A percentile compares a stretch with the other conserved stretches of the same genome.
These are phyloP conservation scores for Contarinia nasturtii DNA, from an alignment of 1,140 invertebrate genomes.

Conservation along the genomic window DNA sequence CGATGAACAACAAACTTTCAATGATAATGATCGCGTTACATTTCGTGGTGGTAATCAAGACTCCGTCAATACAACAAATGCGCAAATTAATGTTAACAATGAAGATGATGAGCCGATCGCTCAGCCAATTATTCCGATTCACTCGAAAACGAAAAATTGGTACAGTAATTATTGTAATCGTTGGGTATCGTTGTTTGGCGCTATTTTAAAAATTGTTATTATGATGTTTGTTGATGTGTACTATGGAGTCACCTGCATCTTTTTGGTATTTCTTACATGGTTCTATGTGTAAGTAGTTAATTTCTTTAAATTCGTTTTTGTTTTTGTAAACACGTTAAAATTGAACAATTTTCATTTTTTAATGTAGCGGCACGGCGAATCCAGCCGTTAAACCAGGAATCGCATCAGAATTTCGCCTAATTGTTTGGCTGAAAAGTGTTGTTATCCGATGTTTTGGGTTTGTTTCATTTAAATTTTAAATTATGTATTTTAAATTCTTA, in stretches of 20 bases:
- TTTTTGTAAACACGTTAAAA: not conserved
- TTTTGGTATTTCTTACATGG: conserved; percentile 68
- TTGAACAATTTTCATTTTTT: not conserved
- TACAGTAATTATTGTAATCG: conserved; percentile 83
- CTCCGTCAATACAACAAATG: conserved; percentile 12
- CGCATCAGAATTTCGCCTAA: conserved; percentile 72
- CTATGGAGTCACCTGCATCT: conserved; percentile 67
- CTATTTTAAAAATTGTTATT: conserved; percentile 64
- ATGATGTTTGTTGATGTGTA: conserved; percentile 89
- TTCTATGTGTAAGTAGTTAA: conserved; percentile 46
- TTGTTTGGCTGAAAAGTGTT: conserved; percentile 60
- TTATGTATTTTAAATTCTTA: not conserved
- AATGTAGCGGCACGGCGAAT: conserved; percentile 52
- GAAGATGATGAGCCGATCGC: conserved; percentile 26
- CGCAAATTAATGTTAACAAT: conserved; percentile 3
- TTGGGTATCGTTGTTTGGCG: conserved; percentile 77
- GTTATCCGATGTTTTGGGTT: conserved; percentile 64
- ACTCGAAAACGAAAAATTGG: conserved; percentile 79
- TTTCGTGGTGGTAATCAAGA: conserved; percentile 4
- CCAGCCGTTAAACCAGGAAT: conserved; percentile 83
- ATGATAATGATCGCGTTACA: conserved; percentile 3
- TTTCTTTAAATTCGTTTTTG: not conserved
- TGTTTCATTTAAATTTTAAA: conserved; percentile 3
- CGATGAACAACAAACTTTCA: not conserved
- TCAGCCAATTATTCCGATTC: conserved; percentile 35